Conservation (phyloP, 2,113 vertebrate genomes). For the Neotragus pygmaeus region DNA sequence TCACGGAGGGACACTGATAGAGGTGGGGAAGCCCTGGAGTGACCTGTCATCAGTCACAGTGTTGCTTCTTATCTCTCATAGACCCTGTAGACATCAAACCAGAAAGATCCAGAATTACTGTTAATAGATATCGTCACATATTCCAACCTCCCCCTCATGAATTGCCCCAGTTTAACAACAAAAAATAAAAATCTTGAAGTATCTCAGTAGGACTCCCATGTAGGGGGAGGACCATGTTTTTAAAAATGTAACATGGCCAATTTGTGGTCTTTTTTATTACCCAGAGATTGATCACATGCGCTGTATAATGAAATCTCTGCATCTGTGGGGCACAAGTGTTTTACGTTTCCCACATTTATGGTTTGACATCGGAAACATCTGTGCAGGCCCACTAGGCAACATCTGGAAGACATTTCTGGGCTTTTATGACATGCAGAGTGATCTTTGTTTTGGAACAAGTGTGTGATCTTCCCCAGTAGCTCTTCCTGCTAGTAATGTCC, state of each 20-base stretch:
- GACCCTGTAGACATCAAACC: background rate
- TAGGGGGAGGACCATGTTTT: constrained; percentile 39
- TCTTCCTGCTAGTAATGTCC: constrained; percentile 73
- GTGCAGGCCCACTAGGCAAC: constrained; percentile 81
- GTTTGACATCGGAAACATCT: constrained; percentile 86
- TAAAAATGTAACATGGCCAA: constrained; percentile 75
- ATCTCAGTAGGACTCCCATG: background rate
- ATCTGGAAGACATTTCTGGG: constrained; percentile 84
- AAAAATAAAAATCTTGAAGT: background rate
- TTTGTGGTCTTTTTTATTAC: constrained; percentile 82
- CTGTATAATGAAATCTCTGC: constrained; percentile 84
- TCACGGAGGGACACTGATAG: background rate
- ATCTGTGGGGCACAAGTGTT: constrained; percentile 86
- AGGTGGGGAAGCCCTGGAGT: background rate
- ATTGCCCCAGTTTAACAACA: background rate
- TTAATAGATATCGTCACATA: background rate
- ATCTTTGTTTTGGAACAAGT: constrained; percentile 85
- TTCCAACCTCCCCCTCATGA: background rate
- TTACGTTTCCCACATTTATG: constrained; percentile 85
- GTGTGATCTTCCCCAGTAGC: constrained; percentile 83
- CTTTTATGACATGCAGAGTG: constrained; percentile 84
- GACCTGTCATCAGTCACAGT: background rate
- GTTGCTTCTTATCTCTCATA: background rate
- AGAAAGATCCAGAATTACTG: background rate
- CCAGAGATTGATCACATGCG: constrained; percentile 83